Base-by-base conservation (phyloP, 2,113 vertebrate genomes). In the Chionis minor region DNA sequence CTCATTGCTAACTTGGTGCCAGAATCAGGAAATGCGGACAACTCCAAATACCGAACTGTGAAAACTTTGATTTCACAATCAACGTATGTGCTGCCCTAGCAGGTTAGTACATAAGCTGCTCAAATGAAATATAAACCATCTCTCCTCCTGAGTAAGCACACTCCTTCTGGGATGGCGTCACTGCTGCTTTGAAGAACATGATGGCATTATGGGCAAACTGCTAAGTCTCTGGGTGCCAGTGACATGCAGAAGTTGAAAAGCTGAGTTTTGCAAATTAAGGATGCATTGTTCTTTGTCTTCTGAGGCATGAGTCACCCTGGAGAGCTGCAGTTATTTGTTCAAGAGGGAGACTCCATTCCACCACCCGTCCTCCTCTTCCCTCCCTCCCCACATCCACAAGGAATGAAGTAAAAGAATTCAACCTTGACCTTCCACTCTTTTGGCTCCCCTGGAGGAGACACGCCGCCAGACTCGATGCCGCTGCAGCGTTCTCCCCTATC, bases 211-310 rank as follows among this genome's bases (percentile, higher is more conserved):
- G 77, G 82, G 90, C 91, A 59, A 63, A 83, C 9, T 33, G 88
- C 92, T 33, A 33, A 59, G 59, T 35, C 62, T 63, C 55, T 14
- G 23, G 7, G 22, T 42, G 86, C 87, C 73, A 18, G 66, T 45
- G 82, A 54, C 71, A 63, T 5, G 14, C 85, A 52, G 89, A 70
- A 49, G 71, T 55, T 8, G 42, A 11, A 44, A 42, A 67, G 86
- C 49, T 2, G 75, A 40, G 63, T 24, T 78, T 45, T 32, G 86
- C 54, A 51, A 38, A 66, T 55, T 32, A 6, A 71, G 56, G 92
- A 27, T 35, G 80, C 21, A 9, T 85, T 92, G 85, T 95, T 85
- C 88, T 96, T 96, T 80, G 75, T 97, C 59, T 96, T 44, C 0
- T 0, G 45, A 61, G 84, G 51, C 44, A 70, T 89, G 95, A 92